Conservation (phyloP, 2,888 invertebrate genomes). For the Brenthis hecate region DNA sequence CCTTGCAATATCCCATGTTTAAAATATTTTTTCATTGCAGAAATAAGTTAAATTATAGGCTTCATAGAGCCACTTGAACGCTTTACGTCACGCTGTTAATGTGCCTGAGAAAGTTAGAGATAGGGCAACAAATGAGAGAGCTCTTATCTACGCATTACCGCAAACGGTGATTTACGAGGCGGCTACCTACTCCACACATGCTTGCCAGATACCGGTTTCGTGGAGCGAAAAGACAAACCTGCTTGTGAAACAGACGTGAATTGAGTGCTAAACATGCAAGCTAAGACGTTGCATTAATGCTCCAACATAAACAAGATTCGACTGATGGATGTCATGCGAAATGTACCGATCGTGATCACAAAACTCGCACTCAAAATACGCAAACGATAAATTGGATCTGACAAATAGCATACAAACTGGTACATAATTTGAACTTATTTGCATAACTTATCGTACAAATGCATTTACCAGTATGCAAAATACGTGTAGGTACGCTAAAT, state of each 20-base stretch:
- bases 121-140: slow-evolving; percentile 80
- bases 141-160: slow-evolving; percentile 80
- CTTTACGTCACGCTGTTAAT: slow-evolving; percentile 67
- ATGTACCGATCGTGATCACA: slow-evolving; percentile 35
- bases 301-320: slow-evolving; percentile 50
- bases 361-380: slow-evolving; percentile 24
- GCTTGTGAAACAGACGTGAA: slow-evolving; percentile 69
- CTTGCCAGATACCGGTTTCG: slow-evolving; percentile 59
- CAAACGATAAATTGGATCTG: slow-evolving; percentile 34
- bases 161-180: slow-evolving; percentile 73
- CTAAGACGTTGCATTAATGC: slow-evolving; percentile 64
- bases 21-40: slow-evolving; percentile 32
- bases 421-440: slow-evolving; percentile 19
- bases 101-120: slow-evolving; percentile 78
- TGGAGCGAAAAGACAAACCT: slow-evolving; percentile 63
- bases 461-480: slow-evolving; percentile 22
- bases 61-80: slow-evolving; percentile 20
- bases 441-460: slow-evolving; percentile 22
- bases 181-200: slow-evolving; percentile 58
- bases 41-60: slow-evolving; percentile 4
- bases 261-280: slow-evolving; percentile 68
- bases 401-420: slow-evolving; percentile 31
- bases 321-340: slow-evolving; percentile 49
- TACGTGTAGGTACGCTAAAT: slow-evolving; percentile 23
- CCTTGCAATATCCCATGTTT: neutral